phyloP scores from a whole-genome alignment of 2,888 invertebrate genomes.

The Carcina quercana region DNA sequence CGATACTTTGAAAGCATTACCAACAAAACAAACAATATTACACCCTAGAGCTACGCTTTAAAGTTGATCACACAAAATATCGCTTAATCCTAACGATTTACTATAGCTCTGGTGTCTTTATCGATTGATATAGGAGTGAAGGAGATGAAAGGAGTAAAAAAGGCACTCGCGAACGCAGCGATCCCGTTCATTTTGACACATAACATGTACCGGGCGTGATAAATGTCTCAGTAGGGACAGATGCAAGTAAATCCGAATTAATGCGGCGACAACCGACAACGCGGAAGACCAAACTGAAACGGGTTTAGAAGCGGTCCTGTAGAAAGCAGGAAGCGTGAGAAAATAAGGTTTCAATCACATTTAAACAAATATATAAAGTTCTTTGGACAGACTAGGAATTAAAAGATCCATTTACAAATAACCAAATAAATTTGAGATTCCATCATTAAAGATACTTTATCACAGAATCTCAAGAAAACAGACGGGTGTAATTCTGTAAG shows the following conservation, averaged over 20 bases:
- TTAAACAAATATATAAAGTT: no score
- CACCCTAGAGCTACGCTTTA: constrained; percentile 45
- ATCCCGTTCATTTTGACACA: constrained; percentile 61
- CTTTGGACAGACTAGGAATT: constrained; percentile 45
- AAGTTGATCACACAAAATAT: constrained; percentile 39
- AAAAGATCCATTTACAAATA: constrained; percentile 44
- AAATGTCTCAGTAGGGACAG: constrained; percentile 56
- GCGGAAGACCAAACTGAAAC: constrained; percentile 38
- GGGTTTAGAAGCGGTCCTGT: no score
- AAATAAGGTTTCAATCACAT: constrained; percentile 41
- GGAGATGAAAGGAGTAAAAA: constrained; percentile 42
- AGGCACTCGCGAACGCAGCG: constrained; percentile 51
- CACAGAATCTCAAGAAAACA: no score
- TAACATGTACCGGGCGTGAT: constrained; percentile 53
- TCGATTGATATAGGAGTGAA: constrained; percentile 33
- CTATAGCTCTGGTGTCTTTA: no score
- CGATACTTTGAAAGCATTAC: constrained; percentile 59
- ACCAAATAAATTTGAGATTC: constrained; percentile 35
- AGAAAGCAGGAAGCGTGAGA: constrained; percentile 41
- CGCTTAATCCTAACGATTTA: constrained; percentile 21
- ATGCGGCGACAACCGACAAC: constrained; percentile 35
- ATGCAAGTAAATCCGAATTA: constrained; percentile 34
- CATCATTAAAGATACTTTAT: no score
- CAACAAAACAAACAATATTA: constrained; percentile 43
- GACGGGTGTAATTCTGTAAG: constrained; percentile 21